Base-by-base conservation (phyloP, 1,140 invertebrate species). In the Stenopsyche tienmushanensis region DNA sequence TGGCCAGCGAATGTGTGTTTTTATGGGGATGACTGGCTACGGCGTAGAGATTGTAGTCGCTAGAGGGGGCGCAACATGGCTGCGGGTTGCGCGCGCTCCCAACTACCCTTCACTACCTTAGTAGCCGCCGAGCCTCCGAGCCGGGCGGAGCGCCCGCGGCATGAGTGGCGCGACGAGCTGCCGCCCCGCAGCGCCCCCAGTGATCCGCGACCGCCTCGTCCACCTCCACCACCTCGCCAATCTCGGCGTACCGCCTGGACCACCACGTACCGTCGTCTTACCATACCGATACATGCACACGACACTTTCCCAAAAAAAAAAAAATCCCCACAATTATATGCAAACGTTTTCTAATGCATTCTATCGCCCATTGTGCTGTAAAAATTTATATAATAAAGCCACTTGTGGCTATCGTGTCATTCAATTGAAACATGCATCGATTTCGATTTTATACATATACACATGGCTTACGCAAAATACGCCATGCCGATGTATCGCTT, bases 31-130 rank as follows among this genome's bases (percentile, higher is more conserved):
- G n/a, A 53, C 34, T 13, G 20, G 8, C 5, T 25, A 39, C 23
- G 1, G 39, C 23, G 34, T 24, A 63, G 9, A n/a, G n/a, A n/a
- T n/a, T n/a, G n/a, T n/a, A n/a, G n/a, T n/a, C n/a, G n/a, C n/a
- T n/a, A n/a, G n/a, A 58, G 71, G 71, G 69, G 72, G 73, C 72
- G 72, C 73, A 76, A 73, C 73, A 72, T 72, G 72, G 73, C 73
- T 71, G 71, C 67, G 62, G 69, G 67, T 67, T 71, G 71, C 67
- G 70, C 65, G 71, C 72, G 72, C 72, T 71, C 67, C 71, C 73
- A 72, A 73, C 69, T 69, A 69, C 52, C 62, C 55, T 29, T 13
- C n/a, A n/a, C n/a, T n/a, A 15, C 45, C 66, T 62, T 71, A 73
- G 73, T 73, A 68, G 71, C 70, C 71, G 66, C 62, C 66, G 66